Percentiles rank a stretch among this genome's conserved stretches.
Conservation (phyloP, 2,113 vertebrate species). For the Capreolus pygargus region DNA sequence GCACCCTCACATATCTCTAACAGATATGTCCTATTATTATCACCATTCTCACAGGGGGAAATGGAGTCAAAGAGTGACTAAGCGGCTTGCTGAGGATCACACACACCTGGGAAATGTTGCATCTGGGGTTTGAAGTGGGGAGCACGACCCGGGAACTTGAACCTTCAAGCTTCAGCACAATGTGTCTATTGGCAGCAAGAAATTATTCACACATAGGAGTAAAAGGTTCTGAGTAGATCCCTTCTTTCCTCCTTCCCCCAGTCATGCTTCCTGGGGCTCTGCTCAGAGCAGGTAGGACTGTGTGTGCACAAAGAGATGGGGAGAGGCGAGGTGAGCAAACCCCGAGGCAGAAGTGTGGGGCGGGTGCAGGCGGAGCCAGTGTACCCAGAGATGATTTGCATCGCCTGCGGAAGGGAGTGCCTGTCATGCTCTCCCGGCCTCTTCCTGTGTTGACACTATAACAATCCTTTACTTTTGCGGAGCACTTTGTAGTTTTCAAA, state of each 20-base stretch:
- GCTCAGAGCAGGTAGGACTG: background rate
- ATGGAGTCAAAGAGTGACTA: background rate
- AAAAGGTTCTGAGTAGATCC: background rate
- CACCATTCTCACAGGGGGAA: background rate
- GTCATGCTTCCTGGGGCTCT: background rate
- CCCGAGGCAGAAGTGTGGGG: background rate
- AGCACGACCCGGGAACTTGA: background rate
- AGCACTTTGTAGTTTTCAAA: constrained; percentile 64
- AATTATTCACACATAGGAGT: background rate
- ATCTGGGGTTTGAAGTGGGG: background rate
- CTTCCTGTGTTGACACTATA: constrained; percentile 22
- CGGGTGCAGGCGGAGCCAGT: background rate
- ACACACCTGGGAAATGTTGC: background rate
- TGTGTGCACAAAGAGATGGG: background rate
- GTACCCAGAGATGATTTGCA: background rate
- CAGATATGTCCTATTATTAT: background rate
- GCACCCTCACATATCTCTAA: background rate
- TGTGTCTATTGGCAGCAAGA: background rate
- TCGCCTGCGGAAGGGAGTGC: background rate
- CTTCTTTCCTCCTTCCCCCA: background rate
- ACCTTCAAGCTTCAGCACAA: background rate
- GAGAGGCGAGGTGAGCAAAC: background rate
- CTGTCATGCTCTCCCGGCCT: background rate
- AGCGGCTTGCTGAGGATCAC: background rate
- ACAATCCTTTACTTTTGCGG: constrained; percentile 35